A percentile compares a stretch with the other conserved stretches of the same genome.
These are phyloP conservation scores for Amblyteles armatorius DNA, from an alignment of 2,888 invertebrate species.

Conservation along the genomic window DNA sequence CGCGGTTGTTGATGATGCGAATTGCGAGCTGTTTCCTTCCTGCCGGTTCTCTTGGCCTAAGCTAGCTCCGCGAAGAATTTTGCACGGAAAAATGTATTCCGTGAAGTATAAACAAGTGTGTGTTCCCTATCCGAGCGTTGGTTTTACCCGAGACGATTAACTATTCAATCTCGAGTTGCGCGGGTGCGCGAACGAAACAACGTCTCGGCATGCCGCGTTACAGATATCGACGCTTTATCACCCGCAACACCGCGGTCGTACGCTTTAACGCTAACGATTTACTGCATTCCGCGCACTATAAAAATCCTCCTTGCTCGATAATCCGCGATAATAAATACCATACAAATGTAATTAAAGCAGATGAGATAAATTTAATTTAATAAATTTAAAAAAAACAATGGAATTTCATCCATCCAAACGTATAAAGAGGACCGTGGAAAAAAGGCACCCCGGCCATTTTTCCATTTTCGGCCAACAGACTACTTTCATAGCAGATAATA, in stretches of 20 bases:
- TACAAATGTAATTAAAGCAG: not conserved
- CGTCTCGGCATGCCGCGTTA: constrained; percentile 8
- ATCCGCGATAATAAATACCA: constrained; percentile 7
- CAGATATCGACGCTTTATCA: constrained; percentile 22
- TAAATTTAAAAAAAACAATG: no score
- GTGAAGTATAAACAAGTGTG: constrained; percentile 14
- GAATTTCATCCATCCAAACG: no score
- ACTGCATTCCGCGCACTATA: not conserved
- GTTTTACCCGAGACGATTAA: constrained; percentile 29
- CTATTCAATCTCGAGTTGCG: constrained; percentile 65
- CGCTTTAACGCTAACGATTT: not conserved
- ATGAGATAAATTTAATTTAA: no score
- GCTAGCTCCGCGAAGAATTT: constrained; percentile 16
- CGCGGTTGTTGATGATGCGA: constrained; percentile 29
- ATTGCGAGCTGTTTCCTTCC: constrained; percentile 74
- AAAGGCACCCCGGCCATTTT: no score
- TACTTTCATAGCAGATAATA: no score
- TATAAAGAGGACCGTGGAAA: no score
- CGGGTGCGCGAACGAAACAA: constrained; percentile 68
- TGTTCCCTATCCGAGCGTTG: constrained; percentile 11
- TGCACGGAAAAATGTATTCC: constrained; percentile 52
- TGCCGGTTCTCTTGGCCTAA: constrained; percentile 61
- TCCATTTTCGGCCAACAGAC: no score
- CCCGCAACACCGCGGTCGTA: not conserved
- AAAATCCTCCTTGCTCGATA: not conserved